Evolutionary conservation across 2,888 invertebrate species (phyloP), one percentile per base, ranked within the genome.

Genomic region (Galerucella calmariensis): DNA sequence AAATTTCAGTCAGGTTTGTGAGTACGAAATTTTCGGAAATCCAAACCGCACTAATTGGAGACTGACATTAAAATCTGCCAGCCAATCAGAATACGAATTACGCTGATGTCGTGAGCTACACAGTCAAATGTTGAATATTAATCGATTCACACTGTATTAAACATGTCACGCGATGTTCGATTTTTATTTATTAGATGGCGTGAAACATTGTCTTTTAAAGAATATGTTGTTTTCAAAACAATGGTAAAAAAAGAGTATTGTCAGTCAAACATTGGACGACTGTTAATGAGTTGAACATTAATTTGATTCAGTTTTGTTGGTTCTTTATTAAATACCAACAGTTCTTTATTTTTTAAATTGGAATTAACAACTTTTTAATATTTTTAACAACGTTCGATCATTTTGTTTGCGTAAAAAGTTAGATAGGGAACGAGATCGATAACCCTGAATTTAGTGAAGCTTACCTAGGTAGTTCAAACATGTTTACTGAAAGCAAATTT

Each of bases 111-210:
- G 77, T 77, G 78, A 71, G 73, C 69, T 48, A 62, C 58, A 75
- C 72, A 77, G 77, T 75, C 78, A 75, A 77, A 77, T 69, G 73
- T 68, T 75, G 80, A 77, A 79, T 79, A 78, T 80, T 80, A 80
- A 80, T 80, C 80, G 80, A 80, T 80, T 79, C 79, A 78, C 79
- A 78, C 79, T 74, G 78, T 77, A 75, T 77, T 72, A 76, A 76
- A 71, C 77, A 72, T 61, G 76, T 77, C 79, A 79, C 79, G 79
- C 79, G 76, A 79, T 77, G 74, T 76, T 78, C 73, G 68, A 72
- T 78, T 79, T 77, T 74, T 76, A 77, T 79, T 77, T 75, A 78
- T 77, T 72, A 73, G 76, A 46, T 67, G 46, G 69, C 73, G 74
- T 72, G 74, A 75, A 74, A 73, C 69, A 69, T 76, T 76, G 71